These are phyloP conservation scores for Acrocephalus kingi DNA, from an alignment of 2,113 vertebrate species.

Conservation along the genomic window DNA sequence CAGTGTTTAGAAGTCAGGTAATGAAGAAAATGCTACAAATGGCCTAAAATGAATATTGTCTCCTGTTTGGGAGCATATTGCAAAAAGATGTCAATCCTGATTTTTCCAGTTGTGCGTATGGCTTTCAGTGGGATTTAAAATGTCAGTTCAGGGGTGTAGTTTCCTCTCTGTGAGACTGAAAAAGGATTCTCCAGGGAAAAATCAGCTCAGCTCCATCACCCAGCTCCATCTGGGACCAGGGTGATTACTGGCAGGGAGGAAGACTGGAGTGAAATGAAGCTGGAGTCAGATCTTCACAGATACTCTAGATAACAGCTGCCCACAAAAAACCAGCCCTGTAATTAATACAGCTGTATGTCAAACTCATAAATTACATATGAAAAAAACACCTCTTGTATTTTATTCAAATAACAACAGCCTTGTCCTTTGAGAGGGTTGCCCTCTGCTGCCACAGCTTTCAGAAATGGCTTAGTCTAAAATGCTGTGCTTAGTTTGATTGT, in stretches of 20 bases:
- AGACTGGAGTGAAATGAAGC: neutral
- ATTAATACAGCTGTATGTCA: neutral
- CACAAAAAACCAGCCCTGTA: neutral
- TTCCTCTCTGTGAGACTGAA: neutral
- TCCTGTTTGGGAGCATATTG: neutral
- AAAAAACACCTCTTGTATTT: neutral
- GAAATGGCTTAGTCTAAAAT: neutral
- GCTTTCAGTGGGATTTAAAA: neutral
- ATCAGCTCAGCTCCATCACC: neutral
- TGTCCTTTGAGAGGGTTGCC: neutral
- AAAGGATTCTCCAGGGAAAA: neutral
- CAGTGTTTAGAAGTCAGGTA: neutral
- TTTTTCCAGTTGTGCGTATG: neutral
- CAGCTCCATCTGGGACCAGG: neutral
- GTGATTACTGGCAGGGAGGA: neutral
- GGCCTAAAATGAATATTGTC: neutral
- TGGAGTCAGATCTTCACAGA: neutral
- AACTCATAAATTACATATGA: neutral
- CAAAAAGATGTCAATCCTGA: neutral
- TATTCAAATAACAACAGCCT: neutral
- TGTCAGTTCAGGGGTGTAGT: neutral
- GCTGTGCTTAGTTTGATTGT: neutral
- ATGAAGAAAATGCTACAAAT: neutral
- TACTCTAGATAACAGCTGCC: neutral
- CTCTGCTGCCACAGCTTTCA: neutral